Evolutionary conservation across 2,888 invertebrate genomes (phyloP), one percentile per base, ranked within the genome.

Genomic region (Drosophila subsilvestris): DNA sequence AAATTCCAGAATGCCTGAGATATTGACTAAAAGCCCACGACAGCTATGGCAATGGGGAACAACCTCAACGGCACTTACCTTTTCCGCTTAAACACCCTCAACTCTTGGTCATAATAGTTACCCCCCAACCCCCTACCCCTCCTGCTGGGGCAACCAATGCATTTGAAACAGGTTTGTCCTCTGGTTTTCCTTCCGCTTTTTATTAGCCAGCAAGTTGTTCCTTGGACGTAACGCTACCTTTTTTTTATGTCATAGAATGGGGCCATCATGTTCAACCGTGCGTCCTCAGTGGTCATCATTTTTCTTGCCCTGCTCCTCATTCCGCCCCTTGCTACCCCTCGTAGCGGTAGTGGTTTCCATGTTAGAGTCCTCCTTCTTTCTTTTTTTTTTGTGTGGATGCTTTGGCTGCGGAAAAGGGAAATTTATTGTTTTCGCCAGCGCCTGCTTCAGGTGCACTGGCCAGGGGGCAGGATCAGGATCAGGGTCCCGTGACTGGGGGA

Each of bases 391-490:
- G 61, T 63, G 69, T 66, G 66, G 76, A 49, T 65, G 58, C 57
- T 47, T 54, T 63, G 72, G 63, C 63, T 57, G 56, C 22, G 37
- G 58, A 63, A 86, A 84, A 85, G 76, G 78, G 85, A 88, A 86
- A 90, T 90, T 90, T 90, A 90, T 90, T 85, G 90, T 88, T 78
- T 74, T 70, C 51, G 53, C 68, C 74, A 63, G 74, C 61, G 63
- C 59, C 55, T 55, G 79, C 53, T 83, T 80, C 88, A 88, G 88
- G 88, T 89, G 88, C 80, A 73, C 69, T 68, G 59, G 66, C 53
- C 58, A 59, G 56, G 57, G 66, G 62, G 54, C 66, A 82, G 72
- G 63, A 54, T 42, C 57, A 79, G 69, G 59, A 20, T 25, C 25
- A 25, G 25, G 25, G 50, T 17, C 37, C 54, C 45, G 57, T 65